A percentile compares a stretch with the other conserved stretches of the same genome.
phyloP scores from a whole-genome alignment of 2,888 invertebrate genomes.

The Thymelicus lineola region DNA sequence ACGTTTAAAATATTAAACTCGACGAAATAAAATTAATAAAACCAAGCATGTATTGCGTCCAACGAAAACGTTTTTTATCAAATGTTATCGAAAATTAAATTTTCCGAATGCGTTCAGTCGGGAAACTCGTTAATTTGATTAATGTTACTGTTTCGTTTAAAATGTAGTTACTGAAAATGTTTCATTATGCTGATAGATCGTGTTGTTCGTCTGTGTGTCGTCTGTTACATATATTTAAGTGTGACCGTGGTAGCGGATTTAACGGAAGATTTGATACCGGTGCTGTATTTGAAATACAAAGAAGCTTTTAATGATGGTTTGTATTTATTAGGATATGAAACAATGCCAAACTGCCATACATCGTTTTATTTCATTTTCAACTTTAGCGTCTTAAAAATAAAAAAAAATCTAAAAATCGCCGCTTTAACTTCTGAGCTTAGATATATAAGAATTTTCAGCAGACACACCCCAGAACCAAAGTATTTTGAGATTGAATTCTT shows the following conservation, averaged over 20 bases:
- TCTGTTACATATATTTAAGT: neutral
- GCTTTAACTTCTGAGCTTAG: too few species aligned
- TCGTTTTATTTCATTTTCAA: too few species aligned
- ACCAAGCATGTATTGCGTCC: neutral
- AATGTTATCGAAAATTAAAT: slow-evolving; percentile 54
- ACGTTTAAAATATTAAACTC: too few species aligned
- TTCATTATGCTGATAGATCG: slow-evolving; percentile 36
- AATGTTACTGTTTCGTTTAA: slow-evolving; percentile 30
- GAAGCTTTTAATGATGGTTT: slow-evolving; percentile 55
- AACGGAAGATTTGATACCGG: slow-evolving; percentile 46
- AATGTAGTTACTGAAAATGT: slow-evolving; percentile 35
- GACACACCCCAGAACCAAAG: too few species aligned
- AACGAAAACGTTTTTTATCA: slow-evolving; percentile 25
- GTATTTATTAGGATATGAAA: neutral
- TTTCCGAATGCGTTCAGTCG: slow-evolving; percentile 57
- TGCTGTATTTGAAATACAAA: slow-evolving; percentile 51
- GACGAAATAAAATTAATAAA: neutral
- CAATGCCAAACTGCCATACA: too few species aligned
- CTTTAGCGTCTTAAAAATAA: too few species aligned
- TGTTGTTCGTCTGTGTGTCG: slow-evolving; percentile 22
- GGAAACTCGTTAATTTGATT: slow-evolving; percentile 43
- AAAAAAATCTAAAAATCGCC: too few species aligned
- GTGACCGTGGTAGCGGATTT: neutral
- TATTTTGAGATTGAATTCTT: too few species aligned
- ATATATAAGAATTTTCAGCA: too few species aligned